Conservation (phyloP, 2,888 invertebrate species). For the Dusona sp. region DNA sequence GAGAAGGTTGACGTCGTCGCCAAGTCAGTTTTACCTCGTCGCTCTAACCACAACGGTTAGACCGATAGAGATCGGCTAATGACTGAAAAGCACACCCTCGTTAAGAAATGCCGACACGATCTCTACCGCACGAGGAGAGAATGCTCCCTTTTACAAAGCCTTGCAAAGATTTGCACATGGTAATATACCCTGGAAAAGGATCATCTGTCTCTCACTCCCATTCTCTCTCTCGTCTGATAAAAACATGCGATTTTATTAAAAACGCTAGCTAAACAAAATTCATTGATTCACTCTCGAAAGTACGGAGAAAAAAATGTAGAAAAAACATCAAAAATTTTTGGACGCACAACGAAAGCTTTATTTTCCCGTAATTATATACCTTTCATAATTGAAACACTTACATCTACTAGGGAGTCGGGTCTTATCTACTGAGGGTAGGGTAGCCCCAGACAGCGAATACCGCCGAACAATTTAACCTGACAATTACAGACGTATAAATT, state of each 20-base stretch:
- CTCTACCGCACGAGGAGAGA: conserved; percentile 60
- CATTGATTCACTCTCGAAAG: conserved; percentile 6
- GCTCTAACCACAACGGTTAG: conserved; percentile 81
- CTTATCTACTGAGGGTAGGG: too few relatives aligned
- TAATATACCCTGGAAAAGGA: conserved; percentile 25
- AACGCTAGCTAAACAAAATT: not conserved
- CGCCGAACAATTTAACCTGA: too few relatives aligned
- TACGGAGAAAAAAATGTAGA: not conserved
- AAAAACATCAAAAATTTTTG: not conserved
- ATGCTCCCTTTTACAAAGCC: conserved; percentile 27
- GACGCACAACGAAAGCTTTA: not conserved
- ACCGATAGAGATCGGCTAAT: conserved; percentile 81
- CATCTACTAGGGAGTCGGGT: too few relatives aligned
- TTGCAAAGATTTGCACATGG: conserved; percentile 25
- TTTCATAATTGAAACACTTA: not conserved
- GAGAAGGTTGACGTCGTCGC: conserved; percentile 50
- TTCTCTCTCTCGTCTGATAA: not conserved
- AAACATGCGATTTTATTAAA: conserved; percentile 13
- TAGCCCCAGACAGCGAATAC: too few relatives aligned
- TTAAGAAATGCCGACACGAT: conserved; percentile 82
- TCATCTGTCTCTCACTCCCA: not conserved
- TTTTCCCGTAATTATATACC: not conserved
- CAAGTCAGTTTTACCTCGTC: conserved; percentile 64
- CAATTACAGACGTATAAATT: not conserved
- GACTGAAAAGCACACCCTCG: conserved; percentile 81